Evolutionary conservation across 2,888 invertebrate species (phyloP), one percentile per base, ranked within the genome.

Genomic region (Seira ritae): DNA sequence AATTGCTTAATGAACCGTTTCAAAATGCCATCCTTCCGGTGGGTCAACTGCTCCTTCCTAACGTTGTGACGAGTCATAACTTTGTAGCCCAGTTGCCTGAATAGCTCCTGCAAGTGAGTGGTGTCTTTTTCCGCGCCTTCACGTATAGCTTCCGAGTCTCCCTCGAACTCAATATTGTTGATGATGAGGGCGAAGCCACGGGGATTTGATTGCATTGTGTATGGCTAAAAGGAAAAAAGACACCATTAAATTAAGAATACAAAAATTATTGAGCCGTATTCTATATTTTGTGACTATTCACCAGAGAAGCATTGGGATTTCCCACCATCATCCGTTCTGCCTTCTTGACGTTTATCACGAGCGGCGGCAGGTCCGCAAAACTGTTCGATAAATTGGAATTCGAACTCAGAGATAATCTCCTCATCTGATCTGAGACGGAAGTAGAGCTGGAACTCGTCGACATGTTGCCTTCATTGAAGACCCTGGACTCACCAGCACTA

Each of bases 81-180:
- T 69, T 74, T 22, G 60, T 85, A 87, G 3, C 87, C 87, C 12
- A 88, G 69, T 0, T 74, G 80, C 55, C 46, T 50, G 0, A 87
- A 66, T 4, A 88, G 69, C 10, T 80, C 37, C 19, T 78, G 37
- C 1, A 88, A 69, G 68, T 86, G 74, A 4, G 66, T 62, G 0
- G 85, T 62, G 31, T 88, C 88, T 10, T 82, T 72, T 37, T 87
- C 85, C 6, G 88, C 87, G 10, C 88, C 88, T 1, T 62, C 74
- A 0, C 88, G 80, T 15, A 55, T 84, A 15, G 75, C 65, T 22
- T 55, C 31, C 3, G 67, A 65, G 66, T 85, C 83, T 6, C 82
- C 84, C 55, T 77, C 17, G 65, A 88, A 88, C 0, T 85, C 77
- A 0, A 87, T 85, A 68, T 88, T 88, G 46, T 88, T 88, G 12